Evolutionary conservation across 2,888 invertebrate genomes (phyloP), one percentile per base, ranked within the genome.

Genomic region (Polydrusus tereticollis): DNA sequence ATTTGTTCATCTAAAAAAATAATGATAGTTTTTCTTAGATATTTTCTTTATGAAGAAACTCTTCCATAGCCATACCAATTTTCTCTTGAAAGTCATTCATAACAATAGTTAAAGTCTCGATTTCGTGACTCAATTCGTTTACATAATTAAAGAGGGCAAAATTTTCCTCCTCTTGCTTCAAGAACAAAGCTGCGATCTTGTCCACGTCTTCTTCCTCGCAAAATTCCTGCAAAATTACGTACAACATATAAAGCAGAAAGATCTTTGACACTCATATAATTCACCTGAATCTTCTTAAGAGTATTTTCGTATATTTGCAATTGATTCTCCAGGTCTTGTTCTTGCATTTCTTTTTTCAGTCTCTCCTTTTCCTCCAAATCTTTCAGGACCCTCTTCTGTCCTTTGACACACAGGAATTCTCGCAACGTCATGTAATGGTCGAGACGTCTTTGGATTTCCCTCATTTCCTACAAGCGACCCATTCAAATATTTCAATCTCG

Each of bases 131-230:
- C 69, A 96, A 88, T 82, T 96, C 96, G 83, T 96, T 96, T 21
- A 96, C 95, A 82, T 95, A 96, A 85, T 93, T 96, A 83, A 96
- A 97, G 0, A 96, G 88, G 0, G 96, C 96, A 83, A 96, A 96
- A 86, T 96, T 97, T 83, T 94, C 94, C 79, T 96, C 96, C 81
- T 96, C 96, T 70, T 94, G 91, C 43, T 94, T 91, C 16, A 92
- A 89, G 85, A 94, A 96, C 83, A 93, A 90, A 1, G 89, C 89
- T 8, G 92, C 90, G 50, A 95, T 84, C 16, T 89, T 89, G 75
- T 91, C 90, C n/a, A 91, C 88, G 76, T 93, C 90, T 20, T 80
- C 73, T 68, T 80, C 80, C 0, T 89, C 88, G 62, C 89, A 86
- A 77, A 89, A 89, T 75, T 87, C 87, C 89, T 89, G 77, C 6